Evolutionary conservation across 2,888 invertebrate genomes (phyloP).

Genomic region (Trissolcus brochymenae): DNA sequence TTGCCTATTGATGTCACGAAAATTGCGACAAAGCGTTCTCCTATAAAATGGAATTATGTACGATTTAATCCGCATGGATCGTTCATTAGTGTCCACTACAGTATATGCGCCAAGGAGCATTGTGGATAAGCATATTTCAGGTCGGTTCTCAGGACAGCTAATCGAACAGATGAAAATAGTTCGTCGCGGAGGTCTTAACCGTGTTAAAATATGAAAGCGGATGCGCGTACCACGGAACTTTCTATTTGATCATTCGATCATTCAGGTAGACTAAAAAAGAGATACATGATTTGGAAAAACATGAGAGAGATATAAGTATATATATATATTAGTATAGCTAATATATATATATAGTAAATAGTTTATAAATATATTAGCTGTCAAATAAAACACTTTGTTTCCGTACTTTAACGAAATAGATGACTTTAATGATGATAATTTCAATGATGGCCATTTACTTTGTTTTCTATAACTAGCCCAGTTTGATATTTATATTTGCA

Average conservation of each 20-base stretch:
- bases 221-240: conserved; percentile 55
- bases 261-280: conserved; percentile 12
- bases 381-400: too few relatives aligned
- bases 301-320: too few relatives aligned
- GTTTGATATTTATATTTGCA: too few relatives aligned
- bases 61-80: conserved; percentile 41
- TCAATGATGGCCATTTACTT: too few relatives aligned
- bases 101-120: conserved; percentile 43
- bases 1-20: conserved; percentile 52
- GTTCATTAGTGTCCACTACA: conserved; percentile 51
- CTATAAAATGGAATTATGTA: conserved; percentile 48
- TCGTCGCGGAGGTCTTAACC: conserved; percentile 59
- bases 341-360: too few relatives aligned
- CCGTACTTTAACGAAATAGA: too few relatives aligned
- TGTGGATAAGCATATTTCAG: conserved; percentile 49
- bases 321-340: too few relatives aligned
- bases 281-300: not conserved
- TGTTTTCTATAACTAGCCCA: too few relatives aligned
- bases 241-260: conserved; percentile 57
- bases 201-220: conserved; percentile 62
- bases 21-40: conserved; percentile 52
- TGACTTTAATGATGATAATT: too few relatives aligned
- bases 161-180: conserved; percentile 56
- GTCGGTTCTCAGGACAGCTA: conserved; percentile 55
- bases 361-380: too few relatives aligned